Evolutionary conservation across 35 echinoderm and acorn worm genomes (phyloP).

Genomic region (Hemicentrotus pulcherrimus): DNA sequence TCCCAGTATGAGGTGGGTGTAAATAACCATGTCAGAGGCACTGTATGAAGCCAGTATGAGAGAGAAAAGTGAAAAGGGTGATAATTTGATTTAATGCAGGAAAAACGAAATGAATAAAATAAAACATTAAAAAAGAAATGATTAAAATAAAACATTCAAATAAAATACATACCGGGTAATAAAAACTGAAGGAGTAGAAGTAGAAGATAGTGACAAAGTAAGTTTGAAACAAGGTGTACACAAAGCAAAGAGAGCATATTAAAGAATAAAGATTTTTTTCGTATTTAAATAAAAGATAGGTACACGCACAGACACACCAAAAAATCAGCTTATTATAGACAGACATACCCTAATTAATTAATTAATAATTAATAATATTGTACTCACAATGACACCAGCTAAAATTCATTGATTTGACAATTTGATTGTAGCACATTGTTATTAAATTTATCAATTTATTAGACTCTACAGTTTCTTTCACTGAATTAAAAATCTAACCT

Average conservation of each 20-base stretch:
- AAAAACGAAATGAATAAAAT: not conserved
- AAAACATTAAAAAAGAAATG: too few relatives aligned
- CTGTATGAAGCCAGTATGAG: not conserved
- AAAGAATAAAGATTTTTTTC: not conserved
- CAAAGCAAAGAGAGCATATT: not conserved
- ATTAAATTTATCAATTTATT: not conserved
- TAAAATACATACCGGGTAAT: not conserved
- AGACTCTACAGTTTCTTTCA: not conserved
- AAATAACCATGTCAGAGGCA: slow-evolving; percentile 30
- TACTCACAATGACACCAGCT: not conserved
- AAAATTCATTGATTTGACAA: not conserved
- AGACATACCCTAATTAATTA: not conserved
- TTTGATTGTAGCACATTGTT: not conserved
- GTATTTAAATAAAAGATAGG: too few relatives aligned
- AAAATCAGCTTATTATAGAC: not conserved
- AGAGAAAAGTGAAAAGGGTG: not conserved
- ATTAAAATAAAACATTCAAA: not conserved
- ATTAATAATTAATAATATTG: too few relatives aligned
- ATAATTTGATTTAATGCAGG: not conserved
- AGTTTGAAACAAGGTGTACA: not conserved
- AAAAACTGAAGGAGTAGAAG: not conserved
- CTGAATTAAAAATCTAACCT: not conserved
- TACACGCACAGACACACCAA: too few relatives aligned
- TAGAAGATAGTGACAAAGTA: not conserved
- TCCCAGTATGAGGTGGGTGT: slow-evolving; percentile 2